A percentile compares a stretch with the other conserved stretches of the same genome.
phyloP scores from a whole-genome alignment of 2,888 invertebrate species.

The Ellobium chinense region DNA sequence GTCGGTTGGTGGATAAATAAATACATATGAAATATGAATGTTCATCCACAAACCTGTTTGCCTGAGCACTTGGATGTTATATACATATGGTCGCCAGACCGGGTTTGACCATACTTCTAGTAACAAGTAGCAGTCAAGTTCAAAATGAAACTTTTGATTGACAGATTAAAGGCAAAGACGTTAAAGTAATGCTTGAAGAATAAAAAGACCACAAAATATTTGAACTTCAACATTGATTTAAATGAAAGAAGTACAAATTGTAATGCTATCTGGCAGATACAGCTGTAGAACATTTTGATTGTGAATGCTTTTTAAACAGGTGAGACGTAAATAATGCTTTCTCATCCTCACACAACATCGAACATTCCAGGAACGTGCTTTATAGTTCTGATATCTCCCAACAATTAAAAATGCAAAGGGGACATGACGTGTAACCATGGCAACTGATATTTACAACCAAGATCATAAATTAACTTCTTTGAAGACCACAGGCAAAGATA shows the following conservation, averaged over 20 bases:
- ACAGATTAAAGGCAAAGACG: slow-evolving; percentile 8
- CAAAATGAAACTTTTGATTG: not conserved
- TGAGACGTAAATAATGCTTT: slow-evolving; percentile 9
- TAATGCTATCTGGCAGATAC: slow-evolving; percentile 25
- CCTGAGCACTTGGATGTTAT: too few relatives aligned
- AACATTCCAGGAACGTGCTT: too few relatives aligned
- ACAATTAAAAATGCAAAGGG: too few relatives aligned
- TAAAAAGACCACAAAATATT: not conserved
- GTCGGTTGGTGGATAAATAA: too few relatives aligned
- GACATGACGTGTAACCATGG: not conserved
- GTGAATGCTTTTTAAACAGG: slow-evolving; percentile 21
- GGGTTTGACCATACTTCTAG: not conserved
- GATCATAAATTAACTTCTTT: too few relatives aligned
- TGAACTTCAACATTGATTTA: not conserved
- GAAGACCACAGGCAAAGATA: not conserved
- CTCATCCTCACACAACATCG: too few relatives aligned
- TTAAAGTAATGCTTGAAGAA: slow-evolving; percentile 18
- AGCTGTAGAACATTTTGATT: slow-evolving; percentile 27
- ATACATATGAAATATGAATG: too few relatives aligned
- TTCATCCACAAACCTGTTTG: too few relatives aligned
- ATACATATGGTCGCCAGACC: too few relatives aligned
- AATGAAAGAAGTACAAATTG: too few relatives aligned
- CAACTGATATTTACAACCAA: not conserved
- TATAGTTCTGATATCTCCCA: too few relatives aligned
- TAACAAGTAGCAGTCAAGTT: not conserved